These are phyloP conservation scores for Sebastolobus altivelis DNA, from an alignment of 2,797 vertebrate species.

Conservation along the genomic window DNA sequence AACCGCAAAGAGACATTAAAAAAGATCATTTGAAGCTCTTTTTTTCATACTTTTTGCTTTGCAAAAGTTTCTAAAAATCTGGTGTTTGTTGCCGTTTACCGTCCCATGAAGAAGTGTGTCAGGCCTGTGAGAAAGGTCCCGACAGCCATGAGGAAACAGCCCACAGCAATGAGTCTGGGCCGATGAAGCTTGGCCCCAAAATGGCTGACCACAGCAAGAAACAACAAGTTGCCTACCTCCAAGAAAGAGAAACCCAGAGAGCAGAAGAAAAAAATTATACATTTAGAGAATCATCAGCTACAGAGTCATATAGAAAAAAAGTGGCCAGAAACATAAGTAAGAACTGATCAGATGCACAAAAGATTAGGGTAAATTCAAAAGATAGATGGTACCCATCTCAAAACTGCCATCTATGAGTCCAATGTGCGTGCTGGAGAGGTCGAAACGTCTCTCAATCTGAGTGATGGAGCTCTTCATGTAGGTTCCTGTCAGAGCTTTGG, in stretches of 20 bases:
- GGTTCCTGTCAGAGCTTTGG: conserved; percentile 90
- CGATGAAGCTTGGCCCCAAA: conserved; percentile 86
- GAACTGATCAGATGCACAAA: neutral
- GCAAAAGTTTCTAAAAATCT: neutral
- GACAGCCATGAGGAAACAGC: conserved; percentile 83
- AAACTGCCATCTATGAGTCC: conserved; percentile 94
- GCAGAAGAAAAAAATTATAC: neutral
- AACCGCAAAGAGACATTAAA: neutral
- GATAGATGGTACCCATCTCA: conserved; percentile 89
- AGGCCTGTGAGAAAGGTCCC: conserved; percentile 83
- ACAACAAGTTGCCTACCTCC: conserved; percentile 83
- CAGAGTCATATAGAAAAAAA: neutral
- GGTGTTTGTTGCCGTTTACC: conserved; percentile 54
- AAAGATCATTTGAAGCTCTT: neutral
- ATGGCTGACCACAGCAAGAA: conserved; percentile 84
- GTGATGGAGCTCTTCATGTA: conserved; percentile 95
- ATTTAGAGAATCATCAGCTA: neutral
- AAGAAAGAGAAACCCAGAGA: neutral
- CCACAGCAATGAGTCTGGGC: conserved; percentile 81
- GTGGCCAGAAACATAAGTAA: neutral
- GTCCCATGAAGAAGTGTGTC: conserved; percentile 88
- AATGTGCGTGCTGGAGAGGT: conserved; percentile 88
- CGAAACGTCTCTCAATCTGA: conserved; percentile 94
- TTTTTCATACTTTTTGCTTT: too few species aligned
- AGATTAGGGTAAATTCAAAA: neutral